Conservation (phyloP, 2,888 invertebrate genomes). For the Deroplatys truncata region DNA sequence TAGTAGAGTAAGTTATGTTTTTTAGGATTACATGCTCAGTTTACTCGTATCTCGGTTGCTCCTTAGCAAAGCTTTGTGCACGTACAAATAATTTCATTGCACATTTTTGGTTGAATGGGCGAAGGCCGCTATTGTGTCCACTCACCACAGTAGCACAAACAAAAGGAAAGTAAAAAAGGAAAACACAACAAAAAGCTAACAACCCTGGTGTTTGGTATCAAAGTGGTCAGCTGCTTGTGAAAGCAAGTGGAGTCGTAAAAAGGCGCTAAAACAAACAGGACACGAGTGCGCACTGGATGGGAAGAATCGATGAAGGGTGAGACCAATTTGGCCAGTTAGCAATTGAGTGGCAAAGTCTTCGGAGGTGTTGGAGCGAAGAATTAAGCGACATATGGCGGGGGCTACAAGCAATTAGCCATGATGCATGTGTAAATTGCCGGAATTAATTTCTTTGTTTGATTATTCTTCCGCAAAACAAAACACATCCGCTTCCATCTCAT, state of each 20-base stretch:
- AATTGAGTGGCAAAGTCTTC: background rate
- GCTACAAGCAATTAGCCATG: background rate
- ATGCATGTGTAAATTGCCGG: background rate
- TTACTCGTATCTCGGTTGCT: background rate
- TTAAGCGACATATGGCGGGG: background rate
- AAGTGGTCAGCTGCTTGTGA: background rate
- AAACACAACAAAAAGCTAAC: background rate
- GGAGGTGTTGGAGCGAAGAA: background rate
- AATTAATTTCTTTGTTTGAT: background rate
- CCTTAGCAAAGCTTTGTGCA: background rate
- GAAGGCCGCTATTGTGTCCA: background rate
- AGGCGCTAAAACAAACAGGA: background rate
- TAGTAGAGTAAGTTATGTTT: background rate
- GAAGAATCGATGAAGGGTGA: background rate
- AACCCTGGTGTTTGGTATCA: background rate
- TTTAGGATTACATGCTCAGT: background rate
- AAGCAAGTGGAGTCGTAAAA: background rate
- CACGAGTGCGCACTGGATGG: background rate
- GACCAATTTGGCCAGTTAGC: background rate
- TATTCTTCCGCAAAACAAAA: background rate
- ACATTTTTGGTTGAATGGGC: background rate
- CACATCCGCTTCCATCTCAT: background rate
- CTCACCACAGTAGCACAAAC: background rate
- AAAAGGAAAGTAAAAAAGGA: background rate
- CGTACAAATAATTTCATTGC: background rate